phyloP scores from a whole-genome alignment of 2,888 invertebrate genomes.

The Epinotia demarniana region DNA sequence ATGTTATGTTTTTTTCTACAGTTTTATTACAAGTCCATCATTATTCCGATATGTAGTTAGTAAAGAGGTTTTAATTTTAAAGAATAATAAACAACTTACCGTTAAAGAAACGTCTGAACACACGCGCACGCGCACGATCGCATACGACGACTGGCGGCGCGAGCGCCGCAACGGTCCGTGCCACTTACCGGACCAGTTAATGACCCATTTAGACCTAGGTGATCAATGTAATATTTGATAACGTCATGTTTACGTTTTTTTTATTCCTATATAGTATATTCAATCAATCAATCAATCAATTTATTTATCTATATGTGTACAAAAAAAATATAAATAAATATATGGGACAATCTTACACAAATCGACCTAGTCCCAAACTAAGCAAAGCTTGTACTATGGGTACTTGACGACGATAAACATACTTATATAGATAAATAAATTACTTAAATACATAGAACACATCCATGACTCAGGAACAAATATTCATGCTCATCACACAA shows the following conservation, averaged over 20 bases:
- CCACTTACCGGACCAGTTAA: slow-evolving; percentile 62
- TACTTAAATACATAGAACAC: too few relatives aligned
- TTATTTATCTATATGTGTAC: neutral
- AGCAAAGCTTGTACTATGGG: too few relatives aligned
- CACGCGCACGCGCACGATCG: slow-evolving; percentile 63
- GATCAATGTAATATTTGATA: neutral
- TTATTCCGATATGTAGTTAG: neutral
- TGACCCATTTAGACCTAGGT: slow-evolving; percentile 32
- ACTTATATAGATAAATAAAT: too few relatives aligned
- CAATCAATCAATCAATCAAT: too few relatives aligned
- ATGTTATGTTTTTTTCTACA: neutral
- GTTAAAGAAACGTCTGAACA: slow-evolving; percentile 53
- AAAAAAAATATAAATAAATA: too few relatives aligned
- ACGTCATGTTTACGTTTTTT: neutral
- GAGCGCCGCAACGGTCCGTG: slow-evolving; percentile 72
- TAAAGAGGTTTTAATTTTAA: slow-evolving; percentile 15
- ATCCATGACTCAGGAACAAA: too few relatives aligned
- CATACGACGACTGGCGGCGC: slow-evolving; percentile 65
- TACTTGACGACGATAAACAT: too few relatives aligned
- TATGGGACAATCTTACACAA: too few relatives aligned
- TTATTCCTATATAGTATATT: neutral
- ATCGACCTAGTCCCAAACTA: too few relatives aligned
- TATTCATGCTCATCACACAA: too few relatives aligned
- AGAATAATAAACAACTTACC: slow-evolving; percentile 62
- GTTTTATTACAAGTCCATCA: neutral